Evolutionary conservation across 37 sponge, comb jelly and placozoan genomes (phyloP).

Genomic region (Agelas oroides): DNA sequence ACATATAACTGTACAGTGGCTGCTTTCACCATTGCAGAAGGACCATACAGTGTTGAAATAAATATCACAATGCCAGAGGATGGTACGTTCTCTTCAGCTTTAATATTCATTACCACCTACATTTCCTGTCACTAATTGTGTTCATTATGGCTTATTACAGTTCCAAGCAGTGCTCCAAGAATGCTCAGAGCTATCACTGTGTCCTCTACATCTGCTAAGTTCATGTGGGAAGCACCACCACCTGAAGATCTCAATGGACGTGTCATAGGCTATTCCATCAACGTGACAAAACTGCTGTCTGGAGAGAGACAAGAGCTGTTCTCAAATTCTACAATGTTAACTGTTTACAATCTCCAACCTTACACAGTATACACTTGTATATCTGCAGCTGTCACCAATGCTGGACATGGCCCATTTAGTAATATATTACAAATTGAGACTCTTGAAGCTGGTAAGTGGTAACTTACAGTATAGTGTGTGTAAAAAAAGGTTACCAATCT

Average conservation of each 20-base stretch:
- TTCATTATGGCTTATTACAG: too few relatives aligned
- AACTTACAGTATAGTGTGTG: too few relatives aligned
- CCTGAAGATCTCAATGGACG: slow-evolving; percentile 41
- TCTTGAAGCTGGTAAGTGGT: too few relatives aligned
- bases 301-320: background rate
- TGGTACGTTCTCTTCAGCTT: slow-evolving; percentile 5
- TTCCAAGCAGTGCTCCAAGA: too few relatives aligned
- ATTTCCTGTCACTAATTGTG: background rate
- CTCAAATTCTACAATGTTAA: background rate
- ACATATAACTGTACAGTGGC: slow-evolving; percentile 23
- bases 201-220: background rate
- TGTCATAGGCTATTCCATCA: slow-evolving; percentile 4
- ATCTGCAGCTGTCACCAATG: slow-evolving; percentile 24
- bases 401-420: slow-evolving; percentile 35
- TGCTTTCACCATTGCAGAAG: slow-evolving; percentile 32
- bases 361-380: background rate
- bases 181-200: too few relatives aligned
- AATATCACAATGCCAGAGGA: slow-evolving; percentile 31
- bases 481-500: too few relatives aligned
- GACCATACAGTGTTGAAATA: slow-evolving; percentile 1
- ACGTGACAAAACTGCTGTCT: background rate
- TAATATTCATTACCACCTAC: background rate
- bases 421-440: background rate
- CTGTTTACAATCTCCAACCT: background rate
- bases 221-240: slow-evolving; percentile 35